Percentiles rank a stretch among this genome's conserved stretches.
phyloP scores from a whole-genome alignment of 2,888 invertebrate genomes.

The Lasioglossum oenotherae region DNA sequence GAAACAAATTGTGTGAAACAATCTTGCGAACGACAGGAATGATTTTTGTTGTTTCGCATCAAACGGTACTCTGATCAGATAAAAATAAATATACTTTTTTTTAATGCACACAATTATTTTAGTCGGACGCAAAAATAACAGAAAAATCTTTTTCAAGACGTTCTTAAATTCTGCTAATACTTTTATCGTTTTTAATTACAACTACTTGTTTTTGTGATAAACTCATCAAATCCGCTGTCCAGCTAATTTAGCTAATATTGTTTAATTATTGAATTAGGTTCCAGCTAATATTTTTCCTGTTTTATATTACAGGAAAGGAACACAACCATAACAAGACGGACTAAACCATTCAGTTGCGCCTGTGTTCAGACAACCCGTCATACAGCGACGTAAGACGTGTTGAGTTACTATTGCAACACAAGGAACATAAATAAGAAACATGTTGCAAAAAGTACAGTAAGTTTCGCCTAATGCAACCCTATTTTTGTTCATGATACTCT shows the following conservation, averaged over 20 bases:
- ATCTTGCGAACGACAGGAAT: neutral
- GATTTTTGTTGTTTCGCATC: no score
- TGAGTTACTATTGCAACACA: neutral
- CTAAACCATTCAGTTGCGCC: slow-evolving; percentile 3
- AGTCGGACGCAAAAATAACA: neutral
- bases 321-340: neutral
- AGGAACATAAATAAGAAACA: neutral
- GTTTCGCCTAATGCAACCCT: no score
- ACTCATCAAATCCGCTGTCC: neutral
- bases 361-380: neutral
- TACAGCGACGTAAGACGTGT: neutral
- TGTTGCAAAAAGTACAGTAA: no score
- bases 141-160: neutral
- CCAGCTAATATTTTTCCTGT: no score
- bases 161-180: no score
- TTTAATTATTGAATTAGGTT: no score
- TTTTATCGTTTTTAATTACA: no score
- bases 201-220: no score
- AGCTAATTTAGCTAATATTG: no score
- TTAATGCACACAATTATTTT: no score
- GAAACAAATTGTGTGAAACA: neutral
- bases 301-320: neutral
- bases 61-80: neutral
- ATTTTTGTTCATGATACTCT: no score
- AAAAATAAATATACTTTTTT: neutral